Conservation (phyloP, 1,140 invertebrate genomes). For the Drosophila nebulosa region DNA sequence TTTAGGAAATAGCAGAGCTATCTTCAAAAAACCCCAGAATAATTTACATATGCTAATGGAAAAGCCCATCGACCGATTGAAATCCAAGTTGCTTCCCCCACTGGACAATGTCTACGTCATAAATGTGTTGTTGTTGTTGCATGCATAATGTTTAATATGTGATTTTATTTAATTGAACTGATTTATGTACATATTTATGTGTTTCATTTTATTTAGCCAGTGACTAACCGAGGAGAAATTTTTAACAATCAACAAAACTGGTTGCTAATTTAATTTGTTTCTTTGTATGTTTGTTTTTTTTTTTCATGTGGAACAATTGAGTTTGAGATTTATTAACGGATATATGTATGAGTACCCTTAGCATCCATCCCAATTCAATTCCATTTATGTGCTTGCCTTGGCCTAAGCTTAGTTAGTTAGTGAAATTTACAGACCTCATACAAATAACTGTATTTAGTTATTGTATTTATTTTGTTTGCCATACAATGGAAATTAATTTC, state of each 20-base stretch:
- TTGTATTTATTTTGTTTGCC: constrained; percentile 48
- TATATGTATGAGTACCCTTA: constrained; percentile 3
- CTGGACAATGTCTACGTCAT: constrained; percentile 30
- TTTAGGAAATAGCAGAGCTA: no score
- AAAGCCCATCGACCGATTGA: no score
- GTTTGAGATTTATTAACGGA: constrained; percentile 4
- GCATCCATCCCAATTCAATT: not conserved
- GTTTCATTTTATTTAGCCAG: constrained; percentile 13
- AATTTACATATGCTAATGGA: no score
- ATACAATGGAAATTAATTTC: constrained; percentile 75
- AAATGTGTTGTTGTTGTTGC: not conserved
- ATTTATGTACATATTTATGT: constrained; percentile 52
- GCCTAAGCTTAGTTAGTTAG: not conserved
- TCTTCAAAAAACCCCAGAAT: no score
- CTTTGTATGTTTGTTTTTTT: not conserved
- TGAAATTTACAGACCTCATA: constrained; percentile 18
- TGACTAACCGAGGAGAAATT: constrained; percentile 45
- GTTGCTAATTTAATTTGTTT: constrained; percentile 27
- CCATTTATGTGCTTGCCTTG: not conserved
- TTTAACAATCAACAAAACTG: constrained; percentile 3
- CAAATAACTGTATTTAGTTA: constrained; percentile 44
- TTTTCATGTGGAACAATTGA: not conserved
- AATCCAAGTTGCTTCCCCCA: no score
- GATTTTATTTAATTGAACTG: constrained; percentile 53
- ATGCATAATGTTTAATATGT: constrained; percentile 43